A percentile compares a stretch with the other conserved stretches of the same genome.
phyloP scores from a whole-genome alignment of 2,113 vertebrate genomes.

The Clarias batrachus region DNA sequence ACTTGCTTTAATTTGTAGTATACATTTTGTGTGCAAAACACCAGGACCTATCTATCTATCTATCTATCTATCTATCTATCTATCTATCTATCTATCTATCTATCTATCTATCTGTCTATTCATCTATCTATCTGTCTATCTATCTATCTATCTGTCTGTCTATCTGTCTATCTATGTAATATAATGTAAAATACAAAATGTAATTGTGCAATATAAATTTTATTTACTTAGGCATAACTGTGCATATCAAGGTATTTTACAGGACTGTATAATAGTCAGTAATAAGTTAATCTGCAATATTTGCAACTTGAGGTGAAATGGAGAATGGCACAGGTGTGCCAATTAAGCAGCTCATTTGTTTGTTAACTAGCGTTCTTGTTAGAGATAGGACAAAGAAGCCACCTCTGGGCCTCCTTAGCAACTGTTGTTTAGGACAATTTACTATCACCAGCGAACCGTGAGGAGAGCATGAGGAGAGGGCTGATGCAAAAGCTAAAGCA shows the following conservation, averaged over 20 bases:
- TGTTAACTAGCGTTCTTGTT: constrained; percentile 35
- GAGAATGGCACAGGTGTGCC: constrained; percentile 39
- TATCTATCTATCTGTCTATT: not conserved
- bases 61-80: not conserved
- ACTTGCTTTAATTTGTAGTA: constrained; percentile 29
- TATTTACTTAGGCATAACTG: constrained; percentile 22
- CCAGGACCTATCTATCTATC: constrained; percentile 4
- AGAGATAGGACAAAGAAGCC: constrained; percentile 24
- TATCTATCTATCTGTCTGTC: not conserved
- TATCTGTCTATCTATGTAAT: constrained; percentile 1
- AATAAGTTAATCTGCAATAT: constrained; percentile 47
- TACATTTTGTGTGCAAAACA: constrained; percentile 14
- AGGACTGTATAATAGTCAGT: constrained; percentile 14
- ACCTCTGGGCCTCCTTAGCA: constrained; percentile 45
- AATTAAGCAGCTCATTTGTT: constrained; percentile 42
- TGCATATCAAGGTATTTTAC: constrained; percentile 10
- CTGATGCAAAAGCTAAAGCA: constrained; percentile 28
- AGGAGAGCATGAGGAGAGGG: constrained; percentile 19
- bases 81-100: not conserved
- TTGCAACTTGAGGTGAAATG: constrained; percentile 33
- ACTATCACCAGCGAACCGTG: constrained; percentile 39
- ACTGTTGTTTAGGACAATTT: constrained; percentile 36
- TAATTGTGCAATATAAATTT: constrained; percentile 31
- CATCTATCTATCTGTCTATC: not conserved
- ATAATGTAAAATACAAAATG: constrained; percentile 25